A percentile compares a stretch with the other conserved stretches of the same genome.
phyloP scores from a whole-genome alignment of 2,113 vertebrate genomes.

The Shinisaurus crocodilurus region DNA sequence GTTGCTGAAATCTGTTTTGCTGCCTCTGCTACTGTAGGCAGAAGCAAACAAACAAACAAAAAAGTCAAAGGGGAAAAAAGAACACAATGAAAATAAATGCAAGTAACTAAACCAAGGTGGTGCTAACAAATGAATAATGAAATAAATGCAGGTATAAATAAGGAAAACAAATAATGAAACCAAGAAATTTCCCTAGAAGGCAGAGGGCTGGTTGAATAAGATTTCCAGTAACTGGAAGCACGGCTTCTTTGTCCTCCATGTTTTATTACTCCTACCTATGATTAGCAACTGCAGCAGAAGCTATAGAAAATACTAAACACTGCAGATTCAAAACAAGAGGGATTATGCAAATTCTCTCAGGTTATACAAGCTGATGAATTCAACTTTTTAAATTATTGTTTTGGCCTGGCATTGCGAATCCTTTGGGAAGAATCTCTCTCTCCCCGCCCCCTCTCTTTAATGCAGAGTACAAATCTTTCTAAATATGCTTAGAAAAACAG shows the following conservation, averaged over 20 bases:
- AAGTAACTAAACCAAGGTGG: no score
- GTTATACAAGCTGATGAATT: not conserved
- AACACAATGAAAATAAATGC: not conserved
- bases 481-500: not conserved
- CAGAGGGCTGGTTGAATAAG: not conserved
- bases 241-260: not conserved
- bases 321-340: not conserved
- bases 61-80: not conserved
- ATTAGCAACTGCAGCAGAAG: not conserved
- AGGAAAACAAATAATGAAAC: not conserved
- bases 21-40: not conserved
- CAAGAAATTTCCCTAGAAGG: not conserved
- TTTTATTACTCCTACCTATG: not conserved
- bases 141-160: not conserved
- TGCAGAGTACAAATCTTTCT: not conserved
- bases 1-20: no score
- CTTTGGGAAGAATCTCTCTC: not conserved
- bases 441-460: not conserved
- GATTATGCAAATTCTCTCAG: not conserved
- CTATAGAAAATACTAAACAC: not conserved
- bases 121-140: not conserved
- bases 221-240: not conserved
- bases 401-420: not conserved
- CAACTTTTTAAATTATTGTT: not conserved
- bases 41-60: no score